phyloP scores from a whole-genome alignment of 2,797 vertebrate species.

The Girardinus metallicus region DNA sequence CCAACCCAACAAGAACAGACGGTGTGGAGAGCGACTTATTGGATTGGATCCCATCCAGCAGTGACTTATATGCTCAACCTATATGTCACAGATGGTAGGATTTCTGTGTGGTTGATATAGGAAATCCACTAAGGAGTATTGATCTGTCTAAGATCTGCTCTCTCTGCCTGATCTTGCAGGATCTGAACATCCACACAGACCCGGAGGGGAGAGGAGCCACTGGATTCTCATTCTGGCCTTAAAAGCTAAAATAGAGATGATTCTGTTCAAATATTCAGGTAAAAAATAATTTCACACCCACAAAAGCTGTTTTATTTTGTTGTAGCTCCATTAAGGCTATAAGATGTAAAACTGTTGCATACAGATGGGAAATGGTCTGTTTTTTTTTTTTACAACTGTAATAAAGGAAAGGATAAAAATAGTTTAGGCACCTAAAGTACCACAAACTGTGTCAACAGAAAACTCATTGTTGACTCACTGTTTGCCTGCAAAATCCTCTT shows the following conservation, averaged over 20 bases:
- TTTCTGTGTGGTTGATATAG: conserved; percentile 74
- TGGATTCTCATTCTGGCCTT: conserved; percentile 33
- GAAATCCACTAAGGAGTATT: conserved; percentile 79
- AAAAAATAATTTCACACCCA: neutral
- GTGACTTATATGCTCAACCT: conserved; percentile 73
- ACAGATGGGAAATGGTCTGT: neutral
- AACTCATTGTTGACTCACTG: conserved; percentile 42
- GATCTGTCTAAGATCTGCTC: conserved; percentile 72
- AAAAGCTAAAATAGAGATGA: conserved; percentile 9
- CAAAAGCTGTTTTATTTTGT: neutral
- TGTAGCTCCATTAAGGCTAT: neutral
- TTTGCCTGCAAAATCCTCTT: conserved; percentile 35
- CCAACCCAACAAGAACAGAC: conserved; percentile 65
- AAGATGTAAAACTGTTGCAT: neutral
- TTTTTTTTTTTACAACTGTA: conserved; percentile 1
- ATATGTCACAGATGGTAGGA: conserved; percentile 79
- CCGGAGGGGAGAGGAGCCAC: conserved; percentile 36
- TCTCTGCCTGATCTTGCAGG: conserved; percentile 70
- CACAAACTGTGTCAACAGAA: conserved; percentile 21
- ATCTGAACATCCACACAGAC: conserved; percentile 59
- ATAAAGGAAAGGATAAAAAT: neutral
- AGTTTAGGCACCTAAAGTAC: conserved; percentile 6
- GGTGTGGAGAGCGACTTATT: conserved; percentile 61
- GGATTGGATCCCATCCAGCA: conserved; percentile 70
- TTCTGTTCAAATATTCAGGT: conserved; percentile 2